These are phyloP conservation scores for Neofelis nebulosa DNA, from an alignment of 2,113 vertebrate genomes.

Conservation along the genomic window DNA sequence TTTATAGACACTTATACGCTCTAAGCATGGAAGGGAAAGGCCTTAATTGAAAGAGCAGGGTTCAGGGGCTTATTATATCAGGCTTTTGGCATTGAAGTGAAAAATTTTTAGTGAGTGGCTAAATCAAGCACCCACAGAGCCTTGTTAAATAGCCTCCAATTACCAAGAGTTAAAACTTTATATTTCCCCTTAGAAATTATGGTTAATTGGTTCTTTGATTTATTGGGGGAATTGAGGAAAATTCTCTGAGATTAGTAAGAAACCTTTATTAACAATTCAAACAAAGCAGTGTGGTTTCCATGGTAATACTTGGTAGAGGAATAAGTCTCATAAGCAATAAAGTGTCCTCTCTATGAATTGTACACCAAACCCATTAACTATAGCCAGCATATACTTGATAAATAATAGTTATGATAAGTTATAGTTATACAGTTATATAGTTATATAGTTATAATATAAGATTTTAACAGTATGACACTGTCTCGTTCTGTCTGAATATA, in stretches of 20 bases:
- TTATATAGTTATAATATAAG: too few relatives aligned
- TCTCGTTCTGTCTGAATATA: not conserved
- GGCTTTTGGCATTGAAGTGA: not conserved
- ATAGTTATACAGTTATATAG: too few relatives aligned
- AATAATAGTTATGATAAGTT: too few relatives aligned
- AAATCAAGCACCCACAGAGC: not conserved
- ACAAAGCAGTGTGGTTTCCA: not conserved
- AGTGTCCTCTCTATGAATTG: not conserved
- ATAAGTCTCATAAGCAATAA: not conserved
- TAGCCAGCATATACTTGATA: not conserved
- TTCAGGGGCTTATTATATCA: not conserved
- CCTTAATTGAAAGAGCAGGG: not conserved
- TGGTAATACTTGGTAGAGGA: not conserved
- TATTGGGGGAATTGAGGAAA: not conserved
- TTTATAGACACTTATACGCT: not conserved
- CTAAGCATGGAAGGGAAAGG: not conserved
- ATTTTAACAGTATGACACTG: not conserved
- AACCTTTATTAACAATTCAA: not conserved
- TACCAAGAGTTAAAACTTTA: constrained; percentile 40
- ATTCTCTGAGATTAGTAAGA: not conserved
- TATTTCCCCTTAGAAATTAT: not conserved
- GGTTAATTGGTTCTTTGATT: not conserved
- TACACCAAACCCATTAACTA: not conserved
- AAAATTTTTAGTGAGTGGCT: constrained; percentile 66
- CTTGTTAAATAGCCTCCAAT: constrained; percentile 44